These are phyloP conservation scores for Palythoa caribaeorum DNA, from an alignment of 92 coral and sea anemone genomes.

Conservation along the genomic window DNA sequence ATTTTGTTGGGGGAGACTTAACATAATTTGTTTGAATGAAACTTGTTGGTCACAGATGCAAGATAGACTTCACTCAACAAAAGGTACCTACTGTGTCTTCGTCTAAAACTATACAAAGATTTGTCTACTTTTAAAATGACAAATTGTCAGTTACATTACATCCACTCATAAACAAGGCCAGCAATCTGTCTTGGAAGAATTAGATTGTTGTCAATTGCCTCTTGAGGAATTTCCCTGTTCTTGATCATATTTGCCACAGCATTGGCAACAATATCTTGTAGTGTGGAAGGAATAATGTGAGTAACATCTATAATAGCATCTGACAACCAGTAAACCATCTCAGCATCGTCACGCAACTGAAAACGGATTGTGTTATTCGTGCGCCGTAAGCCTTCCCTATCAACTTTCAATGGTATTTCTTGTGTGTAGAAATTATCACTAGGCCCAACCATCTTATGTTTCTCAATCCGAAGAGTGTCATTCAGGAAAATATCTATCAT, in stretches of 20 bases:
- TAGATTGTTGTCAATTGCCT: neutral
- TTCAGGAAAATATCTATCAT: neutral
- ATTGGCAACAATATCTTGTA: neutral
- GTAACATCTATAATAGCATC: neutral
- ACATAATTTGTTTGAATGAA: no score
- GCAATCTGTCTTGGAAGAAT: constrained; percentile 1
- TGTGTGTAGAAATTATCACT: no score
- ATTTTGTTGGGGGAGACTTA: no score
- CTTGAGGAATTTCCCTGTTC: neutral
- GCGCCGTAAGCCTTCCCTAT: no score
- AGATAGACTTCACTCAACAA: no score
- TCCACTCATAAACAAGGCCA: neutral
- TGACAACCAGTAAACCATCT: neutral
- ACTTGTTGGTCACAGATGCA: no score
- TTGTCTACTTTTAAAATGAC: no score
- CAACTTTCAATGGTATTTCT: no score
- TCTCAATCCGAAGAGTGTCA: neutral
- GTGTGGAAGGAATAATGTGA: neutral
- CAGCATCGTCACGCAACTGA: neutral
- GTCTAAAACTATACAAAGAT: no score
- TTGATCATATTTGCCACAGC: constrained; percentile 6
- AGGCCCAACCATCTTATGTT: no score
- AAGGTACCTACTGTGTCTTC: no score
- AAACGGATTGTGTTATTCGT: neutral
- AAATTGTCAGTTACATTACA: no score